A percentile compares a stretch with the other conserved stretches of the same genome.
Conservation (phyloP, 2,888 invertebrate species). For the Ypsolopha sequella region DNA sequence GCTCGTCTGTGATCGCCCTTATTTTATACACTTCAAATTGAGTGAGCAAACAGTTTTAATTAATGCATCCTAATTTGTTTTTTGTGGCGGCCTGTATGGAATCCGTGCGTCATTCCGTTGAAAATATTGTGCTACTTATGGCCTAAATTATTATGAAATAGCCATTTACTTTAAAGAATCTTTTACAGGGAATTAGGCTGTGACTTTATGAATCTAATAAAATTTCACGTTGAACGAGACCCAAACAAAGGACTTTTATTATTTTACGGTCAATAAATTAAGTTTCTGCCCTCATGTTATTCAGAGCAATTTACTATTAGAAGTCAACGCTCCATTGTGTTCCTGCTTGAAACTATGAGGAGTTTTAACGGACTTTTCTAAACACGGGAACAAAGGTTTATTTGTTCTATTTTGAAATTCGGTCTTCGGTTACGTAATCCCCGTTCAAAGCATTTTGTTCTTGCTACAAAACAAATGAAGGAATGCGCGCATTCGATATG, state of each 20-base stretch:
- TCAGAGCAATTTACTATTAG: neutral
- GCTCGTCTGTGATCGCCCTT: constrained; percentile 17
- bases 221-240: constrained; percentile 7
- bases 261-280: constrained; percentile 25
- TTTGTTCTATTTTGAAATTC: constrained; percentile 47
- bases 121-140: neutral
- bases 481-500: constrained; percentile 27
- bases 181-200: neutral
- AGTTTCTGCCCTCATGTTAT: constrained; percentile 10
- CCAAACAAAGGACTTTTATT: constrained; percentile 26
- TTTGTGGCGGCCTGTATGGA: neutral
- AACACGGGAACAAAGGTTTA: constrained; percentile 39
- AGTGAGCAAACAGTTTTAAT: constrained; percentile 28
- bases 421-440: constrained; percentile 43
- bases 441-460: constrained; percentile 41
- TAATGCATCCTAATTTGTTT: constrained; percentile 27
- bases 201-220: neutral
- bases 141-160: neutral
- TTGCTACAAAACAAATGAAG: constrained; percentile 32
- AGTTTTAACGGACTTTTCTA: constrained; percentile 26
- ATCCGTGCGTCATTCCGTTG: neutral
- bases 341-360: constrained; percentile 12
- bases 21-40: constrained; percentile 26
- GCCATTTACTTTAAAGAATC: neutral
- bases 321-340: constrained; percentile 22